Evolutionary conservation across 1,140 invertebrate genomes (phyloP).

Genomic region (Drosophila kohkoa): DNA sequence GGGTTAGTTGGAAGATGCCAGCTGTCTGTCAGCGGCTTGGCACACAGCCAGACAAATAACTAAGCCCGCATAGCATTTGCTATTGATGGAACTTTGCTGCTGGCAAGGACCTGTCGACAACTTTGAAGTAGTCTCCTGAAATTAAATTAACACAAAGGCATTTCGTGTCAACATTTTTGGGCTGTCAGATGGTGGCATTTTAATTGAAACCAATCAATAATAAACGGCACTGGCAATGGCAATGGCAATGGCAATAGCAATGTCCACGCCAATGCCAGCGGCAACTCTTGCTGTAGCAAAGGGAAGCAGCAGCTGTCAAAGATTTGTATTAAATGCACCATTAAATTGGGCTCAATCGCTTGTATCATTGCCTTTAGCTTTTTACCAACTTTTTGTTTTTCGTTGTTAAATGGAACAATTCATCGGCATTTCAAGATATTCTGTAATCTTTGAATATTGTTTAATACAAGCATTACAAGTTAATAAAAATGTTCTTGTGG

Average conservation of each 20-base stretch:
- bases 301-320: slow-evolving; percentile 14
- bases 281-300: slow-evolving; percentile 4
- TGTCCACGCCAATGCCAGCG: background rate
- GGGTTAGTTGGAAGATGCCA: slow-evolving; percentile 15
- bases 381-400: background rate
- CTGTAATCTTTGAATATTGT: no score
- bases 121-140: slow-evolving; percentile 72
- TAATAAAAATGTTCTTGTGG: no score
- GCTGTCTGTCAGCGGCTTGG: slow-evolving; percentile 51
- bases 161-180: slow-evolving; percentile 63
- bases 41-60: slow-evolving; percentile 44
- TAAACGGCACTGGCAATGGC: slow-evolving; percentile 2
- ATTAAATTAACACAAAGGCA: slow-evolving; percentile 80
- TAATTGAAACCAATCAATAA: slow-evolving; percentile 81
- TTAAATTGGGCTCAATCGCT: slow-evolving; percentile 8
- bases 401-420: background rate
- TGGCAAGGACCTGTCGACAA: slow-evolving; percentile 53
- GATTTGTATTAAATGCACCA: slow-evolving; percentile 21
- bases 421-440: no score
- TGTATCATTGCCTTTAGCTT: background rate
- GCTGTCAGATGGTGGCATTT: slow-evolving; percentile 69
- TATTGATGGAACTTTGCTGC: slow-evolving; percentile 56
- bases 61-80: slow-evolving; percentile 48
- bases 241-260: background rate
- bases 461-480: no score